Base-by-base conservation (phyloP, 2,113 vertebrate genomes). In the Xyrauchen texanus region DNA sequence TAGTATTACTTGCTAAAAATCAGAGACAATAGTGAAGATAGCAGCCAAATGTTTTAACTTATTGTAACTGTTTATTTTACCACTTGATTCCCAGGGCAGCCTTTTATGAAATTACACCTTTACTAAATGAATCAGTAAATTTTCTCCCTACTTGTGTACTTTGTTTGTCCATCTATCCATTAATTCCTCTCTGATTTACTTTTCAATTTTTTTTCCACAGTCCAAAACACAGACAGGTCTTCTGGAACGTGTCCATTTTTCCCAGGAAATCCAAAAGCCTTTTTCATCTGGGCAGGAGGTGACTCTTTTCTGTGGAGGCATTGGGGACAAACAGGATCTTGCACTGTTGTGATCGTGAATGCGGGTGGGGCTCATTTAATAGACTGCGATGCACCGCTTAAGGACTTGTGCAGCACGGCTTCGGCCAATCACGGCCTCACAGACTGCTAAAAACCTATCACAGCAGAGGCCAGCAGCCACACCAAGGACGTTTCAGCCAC, bases 401-500 rank as follows among this genome's bases (percentile, higher is more conserved):
- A 96, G 98, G 98, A 99, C 98, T 98, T 99, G 97, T 94, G 96
- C 92, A n/a, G 91, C 93, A 89, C 96, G 95, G 64, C 92, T 99
- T 90, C 94, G 98, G 92, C 90, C 91, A 42, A 78, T 89, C 83
- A 90, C 89, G 84, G 85, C 70, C 57, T 85, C 84, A n/a, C 84
- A 85, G 82, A 85, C 76, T 76, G 84, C 81, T 76, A 82, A 80
- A 66, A 82, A 34, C 42, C 9, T 34, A 8, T 78, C 78, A 57
- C 91, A 91, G 62, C 94, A 93, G 79, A 92, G 89, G 85, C 80
- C 3, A 47, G 92, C 88, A 55, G 92, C 86, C 7, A 81, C 91
- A 77, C 88, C 92, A 86, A 96, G 96, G 96, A 98, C 97, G 92
- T 97, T 97, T 89, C 95, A 91, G 88, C 94, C 93, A 75, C 82